These are phyloP conservation scores for Fragum fragum DNA, from an alignment of 2,888 invertebrate species.

Conservation along the genomic window DNA sequence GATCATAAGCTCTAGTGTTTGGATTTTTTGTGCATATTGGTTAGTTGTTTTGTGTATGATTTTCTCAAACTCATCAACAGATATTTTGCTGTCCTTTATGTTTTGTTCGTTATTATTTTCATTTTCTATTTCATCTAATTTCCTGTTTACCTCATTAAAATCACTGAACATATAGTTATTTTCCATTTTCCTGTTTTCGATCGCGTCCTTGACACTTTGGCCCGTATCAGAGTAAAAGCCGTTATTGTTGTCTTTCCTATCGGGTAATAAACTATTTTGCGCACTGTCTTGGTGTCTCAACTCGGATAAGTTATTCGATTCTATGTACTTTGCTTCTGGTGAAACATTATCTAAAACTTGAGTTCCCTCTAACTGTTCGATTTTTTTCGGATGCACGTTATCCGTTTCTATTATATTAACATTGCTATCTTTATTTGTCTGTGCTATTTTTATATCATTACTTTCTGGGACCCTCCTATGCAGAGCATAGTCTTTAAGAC, in stretches of 20 bases:
- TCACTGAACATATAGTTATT: neutral
- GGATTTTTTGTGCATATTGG: slow-evolving; percentile 76
- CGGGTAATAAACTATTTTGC: neutral
- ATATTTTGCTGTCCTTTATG: neutral
- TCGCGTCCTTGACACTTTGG: neutral
- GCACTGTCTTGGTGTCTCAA: neutral
- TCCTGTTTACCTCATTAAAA: slow-evolving; percentile 6
- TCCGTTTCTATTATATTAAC: no score
- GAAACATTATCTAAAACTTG: neutral
- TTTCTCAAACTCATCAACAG: slow-evolving; percentile 49
- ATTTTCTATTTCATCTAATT: slow-evolving; percentile 18
- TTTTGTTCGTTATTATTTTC: neutral
- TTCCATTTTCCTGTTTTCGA: neutral
- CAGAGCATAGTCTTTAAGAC: neutral
- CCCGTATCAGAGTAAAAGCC: neutral
- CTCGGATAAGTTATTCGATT: neutral
- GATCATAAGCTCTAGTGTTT: slow-evolving; percentile 78
- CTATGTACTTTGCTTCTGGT: neutral
- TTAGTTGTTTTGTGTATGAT: slow-evolving; percentile 52
- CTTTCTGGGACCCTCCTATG: no score
- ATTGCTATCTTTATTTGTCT: no score
- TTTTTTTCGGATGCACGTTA: neutral
- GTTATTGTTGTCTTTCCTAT: neutral
- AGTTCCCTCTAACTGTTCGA: neutral
- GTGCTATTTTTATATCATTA: no score